Percentiles rank a stretch among this genome's conserved stretches.
Conservation (phyloP, 2,113 vertebrate genomes). For the Sander vitreus region DNA sequence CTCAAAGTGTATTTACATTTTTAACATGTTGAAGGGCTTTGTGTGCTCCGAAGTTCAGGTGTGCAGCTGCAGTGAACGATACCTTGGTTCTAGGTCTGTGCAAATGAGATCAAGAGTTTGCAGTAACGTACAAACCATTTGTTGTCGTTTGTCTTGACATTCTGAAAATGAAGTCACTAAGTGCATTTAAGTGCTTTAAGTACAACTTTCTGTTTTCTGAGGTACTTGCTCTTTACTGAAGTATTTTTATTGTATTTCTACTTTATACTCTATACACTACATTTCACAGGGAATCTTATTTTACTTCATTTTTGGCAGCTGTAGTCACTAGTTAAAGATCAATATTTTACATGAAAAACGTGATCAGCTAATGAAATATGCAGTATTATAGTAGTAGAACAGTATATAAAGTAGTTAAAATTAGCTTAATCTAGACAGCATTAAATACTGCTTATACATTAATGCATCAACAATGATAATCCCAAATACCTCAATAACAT, state of each 20-base stretch:
- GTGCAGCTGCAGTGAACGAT: neutral
- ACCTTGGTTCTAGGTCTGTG: slow-evolving; percentile 1
- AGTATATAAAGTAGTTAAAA: neutral
- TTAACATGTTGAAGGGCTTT: slow-evolving; percentile 57
- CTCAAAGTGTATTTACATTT: slow-evolving; percentile 49
- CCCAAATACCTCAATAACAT: neutral
- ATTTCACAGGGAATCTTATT: neutral
- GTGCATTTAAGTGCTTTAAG: neutral
- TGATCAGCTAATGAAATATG: neutral
- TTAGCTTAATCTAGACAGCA: neutral
- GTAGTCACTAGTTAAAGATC: neutral
- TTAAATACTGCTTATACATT: slow-evolving; percentile 9
- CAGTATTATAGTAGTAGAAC: neutral
- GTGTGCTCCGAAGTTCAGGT: slow-evolving; percentile 33
- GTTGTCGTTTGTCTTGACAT: slow-evolving; percentile 9
- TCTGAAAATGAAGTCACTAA: neutral
- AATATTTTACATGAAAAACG: neutral
- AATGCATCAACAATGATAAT: slow-evolving; percentile 9
- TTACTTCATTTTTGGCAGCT: neutral
- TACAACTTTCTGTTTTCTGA: no score
- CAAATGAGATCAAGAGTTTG: neutral
- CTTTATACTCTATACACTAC: slow-evolving; percentile 3
- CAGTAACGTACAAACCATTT: neutral
- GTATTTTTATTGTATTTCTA: neutral
- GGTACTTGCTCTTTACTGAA: neutral